Conservation (phyloP, 1,140 invertebrate genomes). For the Bombus vancouverensis region DNA sequence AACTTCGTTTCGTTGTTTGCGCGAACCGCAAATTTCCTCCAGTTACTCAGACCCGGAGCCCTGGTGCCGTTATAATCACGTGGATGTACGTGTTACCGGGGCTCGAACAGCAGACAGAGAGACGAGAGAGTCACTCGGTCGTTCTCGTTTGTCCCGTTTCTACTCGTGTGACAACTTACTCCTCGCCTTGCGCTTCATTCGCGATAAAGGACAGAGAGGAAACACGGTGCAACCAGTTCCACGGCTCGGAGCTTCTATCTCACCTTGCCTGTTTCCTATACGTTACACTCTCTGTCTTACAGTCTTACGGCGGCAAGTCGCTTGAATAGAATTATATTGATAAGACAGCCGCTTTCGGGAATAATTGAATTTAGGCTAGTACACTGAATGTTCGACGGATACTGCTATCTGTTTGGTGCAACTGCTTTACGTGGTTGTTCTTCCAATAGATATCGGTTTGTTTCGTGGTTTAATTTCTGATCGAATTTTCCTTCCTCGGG, state of each 20-base stretch:
- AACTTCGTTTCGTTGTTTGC: conserved; percentile 68
- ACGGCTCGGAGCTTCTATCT: conserved; percentile 10
- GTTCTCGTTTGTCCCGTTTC: conserved; percentile 23
- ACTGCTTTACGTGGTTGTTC: not conserved
- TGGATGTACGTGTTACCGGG: conserved; percentile 37
- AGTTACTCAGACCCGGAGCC: conserved; percentile 45
- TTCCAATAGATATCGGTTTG: not conserved
- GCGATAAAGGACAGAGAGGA: conserved; percentile 36
- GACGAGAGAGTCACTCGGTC: not conserved
- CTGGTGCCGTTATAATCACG: conserved; percentile 38
- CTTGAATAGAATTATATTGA: conserved; percentile 47
- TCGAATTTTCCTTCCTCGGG: not conserved
- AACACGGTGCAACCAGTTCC: conserved; percentile 5
- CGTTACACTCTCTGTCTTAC: conserved; percentile 2
- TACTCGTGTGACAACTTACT: conserved; percentile 46
- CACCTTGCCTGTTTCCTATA: conserved; percentile 18
- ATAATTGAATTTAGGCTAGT: conserved; percentile 26
- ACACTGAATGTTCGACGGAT: not conserved
- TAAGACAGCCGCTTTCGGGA: conserved; percentile 34
- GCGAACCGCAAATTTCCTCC: conserved; percentile 67
- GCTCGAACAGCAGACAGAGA: not conserved
- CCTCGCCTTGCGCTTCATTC: conserved; percentile 15
- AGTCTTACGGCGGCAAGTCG: not conserved
- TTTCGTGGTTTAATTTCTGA: not conserved
- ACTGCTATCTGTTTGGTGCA: not conserved